Percentiles rank a stretch among this genome's conserved stretches.
Conservation (phyloP, 2,888 invertebrate genomes). For the Stenchaetothrips biformis region DNA sequence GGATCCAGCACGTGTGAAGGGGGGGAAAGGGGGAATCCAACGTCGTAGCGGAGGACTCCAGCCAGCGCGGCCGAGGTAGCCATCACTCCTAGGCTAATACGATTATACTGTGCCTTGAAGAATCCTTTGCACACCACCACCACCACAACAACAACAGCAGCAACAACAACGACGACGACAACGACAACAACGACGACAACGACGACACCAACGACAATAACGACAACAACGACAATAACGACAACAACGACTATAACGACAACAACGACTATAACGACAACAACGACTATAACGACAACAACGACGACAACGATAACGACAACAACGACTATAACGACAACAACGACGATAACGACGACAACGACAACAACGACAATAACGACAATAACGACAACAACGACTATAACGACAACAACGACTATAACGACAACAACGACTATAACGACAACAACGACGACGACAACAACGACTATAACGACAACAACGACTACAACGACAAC, state of each 20-base stretch:
- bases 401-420: constrained; percentile 8
- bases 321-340: constrained; percentile 13
- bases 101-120: too few species aligned
- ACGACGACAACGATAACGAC: constrained; percentile 17
- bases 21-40: too few species aligned
- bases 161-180: constrained; percentile 17
- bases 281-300: constrained; percentile 13
- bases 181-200: constrained; percentile 17
- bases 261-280: constrained; percentile 13
- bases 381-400: constrained; percentile 17
- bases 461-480: constrained; percentile 13
- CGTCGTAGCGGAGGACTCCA: too few species aligned
- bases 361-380: constrained; percentile 17
- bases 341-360: constrained; percentile 17
- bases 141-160: too few species aligned
- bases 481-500: constrained; percentile 13
- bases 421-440: constrained; percentile 13
- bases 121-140: too few species aligned
- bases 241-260: constrained; percentile 12
- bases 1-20: too few species aligned
- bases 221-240: constrained; percentile 17
- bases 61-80: too few species aligned
- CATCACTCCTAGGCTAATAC: too few species aligned
- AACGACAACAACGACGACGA: constrained; percentile 17
- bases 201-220: constrained; percentile 12